phyloP scores from a whole-genome alignment of 2,113 vertebrate genomes.

The Acrocephalus arundinaceus region DNA sequence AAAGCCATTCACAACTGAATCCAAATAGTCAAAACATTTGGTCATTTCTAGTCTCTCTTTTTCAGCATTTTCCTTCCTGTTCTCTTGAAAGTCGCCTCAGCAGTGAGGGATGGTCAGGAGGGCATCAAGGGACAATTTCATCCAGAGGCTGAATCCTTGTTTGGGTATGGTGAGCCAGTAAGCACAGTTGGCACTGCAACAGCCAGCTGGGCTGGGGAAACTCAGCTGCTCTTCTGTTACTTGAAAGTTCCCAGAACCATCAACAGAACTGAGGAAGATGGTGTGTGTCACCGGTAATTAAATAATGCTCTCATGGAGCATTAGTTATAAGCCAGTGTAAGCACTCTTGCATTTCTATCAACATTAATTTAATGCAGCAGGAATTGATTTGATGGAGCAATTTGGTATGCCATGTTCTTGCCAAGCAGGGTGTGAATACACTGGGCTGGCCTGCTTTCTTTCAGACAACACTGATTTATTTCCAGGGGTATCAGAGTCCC shows the following conservation, averaged over 20 bases:
- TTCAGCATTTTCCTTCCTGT: not conserved
- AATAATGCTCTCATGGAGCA: not conserved
- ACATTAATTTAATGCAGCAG: not conserved
- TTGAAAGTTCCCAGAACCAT: not conserved
- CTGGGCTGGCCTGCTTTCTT: not conserved
- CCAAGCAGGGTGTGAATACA: not conserved
- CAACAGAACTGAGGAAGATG: not conserved
- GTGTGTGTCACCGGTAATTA: not conserved
- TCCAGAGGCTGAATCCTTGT: not conserved
- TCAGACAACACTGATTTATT: not conserved
- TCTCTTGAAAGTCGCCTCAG: not conserved
- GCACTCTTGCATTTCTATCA: not conserved
- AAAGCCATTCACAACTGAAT: slow-evolving; percentile 8
- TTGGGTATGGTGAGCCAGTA: not conserved
- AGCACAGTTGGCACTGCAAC: not conserved
- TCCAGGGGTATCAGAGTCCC: not conserved
- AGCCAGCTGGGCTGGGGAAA: not conserved
- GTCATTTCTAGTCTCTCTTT: not conserved
- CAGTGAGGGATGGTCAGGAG: not conserved
- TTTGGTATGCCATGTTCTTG: not conserved
- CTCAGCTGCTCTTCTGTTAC: not conserved
- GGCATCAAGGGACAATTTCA: not conserved
- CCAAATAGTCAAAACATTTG: not conserved
- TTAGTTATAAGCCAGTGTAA: not conserved
- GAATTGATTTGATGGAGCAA: not conserved